Evolutionary conservation across 2,888 invertebrate species (phyloP), one percentile per base, ranked within the genome.

Genomic region (Liposcelis brunnea): DNA sequence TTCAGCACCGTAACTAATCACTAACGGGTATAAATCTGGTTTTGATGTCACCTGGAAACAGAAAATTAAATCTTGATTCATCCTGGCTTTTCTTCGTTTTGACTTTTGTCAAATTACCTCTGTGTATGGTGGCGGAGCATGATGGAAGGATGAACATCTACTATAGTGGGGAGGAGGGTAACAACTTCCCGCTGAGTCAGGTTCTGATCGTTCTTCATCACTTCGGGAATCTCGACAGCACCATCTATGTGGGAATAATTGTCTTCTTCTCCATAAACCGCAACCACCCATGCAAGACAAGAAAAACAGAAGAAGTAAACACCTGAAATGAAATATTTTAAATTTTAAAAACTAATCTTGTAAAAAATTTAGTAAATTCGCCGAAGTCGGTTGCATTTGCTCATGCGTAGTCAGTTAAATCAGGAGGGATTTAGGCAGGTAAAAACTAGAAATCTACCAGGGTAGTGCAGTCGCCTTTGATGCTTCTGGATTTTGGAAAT

Each of bases 101-200:
- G n/a, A n/a, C n/a, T n/a, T n/a, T n/a, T 15, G 14, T 31, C 47
- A 31, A 49, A 48, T 55, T 62, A 84, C 85, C 75, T 85, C 85
- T 49, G 81, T 79, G 63, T 86, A 86, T 1, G 85, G 85, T 15
- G 84, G 84, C 21, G 85, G 85, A 2, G 79, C 76, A 59, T 80
- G 82, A 56, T 82, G 80, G 59, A 85, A 80, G 47, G 84, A 84
- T 48, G 79, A 79, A 58, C 85, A 85, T 58, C 84, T 75, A 59
- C 82, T 82, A 61, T 85, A 86, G 55, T 82, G 80, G 0, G 85
- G 85, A 7, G 85, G 85, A 0, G 80, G 79, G 62, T 81, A 85
- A 56, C 80, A 80, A 1, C 83, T 83, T 33, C 81, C 80, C 2
- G 82, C 77, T 0, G 80, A 84, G 60, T 82, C 81, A 19, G 77